Base-by-base conservation (phyloP, 2,113 vertebrate species). In the Neolamprologus toae region DNA sequence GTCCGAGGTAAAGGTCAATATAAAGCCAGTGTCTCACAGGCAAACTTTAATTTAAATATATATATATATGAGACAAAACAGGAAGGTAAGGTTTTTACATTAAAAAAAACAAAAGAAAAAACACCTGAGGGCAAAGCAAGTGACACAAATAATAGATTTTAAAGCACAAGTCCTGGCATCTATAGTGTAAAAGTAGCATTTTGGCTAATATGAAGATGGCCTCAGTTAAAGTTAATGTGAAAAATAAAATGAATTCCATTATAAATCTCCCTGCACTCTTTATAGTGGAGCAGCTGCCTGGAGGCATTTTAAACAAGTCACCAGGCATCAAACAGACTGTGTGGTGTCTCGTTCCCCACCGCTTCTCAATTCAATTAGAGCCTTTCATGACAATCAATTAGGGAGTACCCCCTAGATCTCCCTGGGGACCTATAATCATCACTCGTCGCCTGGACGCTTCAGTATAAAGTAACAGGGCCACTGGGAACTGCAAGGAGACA, bases 341-440 rank as follows among this genome's bases (percentile, higher is more conserved):
- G 17, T 47, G 49, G 81, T 54, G 90, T 86, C 83, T 89, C 86
- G 83, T 86, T 90, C 57, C 83, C 63, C 66, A 83, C 85, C 51
- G 88, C 87, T 71, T 80, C 88, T 86, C 80, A 86, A 93, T 93
- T 94, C 92, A 94, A 94, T 95, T 94, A 93, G 85, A 84, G 88
- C 85, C 90, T 90, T 91, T 92, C 92, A 89, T 92, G 93, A 90
- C 90, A 94, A 94, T 95, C 94, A 92, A 92, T 96, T 96, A 95
- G 94, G 87, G 81, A 94, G 92, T 82, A 87, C 91, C 90, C 89
- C 91, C 93, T 88, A 88, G 91, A 88, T 83, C 89, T 92, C 93
- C 94, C 89, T 88, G 63, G 88, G 94, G 91, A 92, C 92, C 94
- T 91, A 91, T 94, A 96, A 96, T 96, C 96, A 96, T 95, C 94